Percentiles rank a stretch among this genome's conserved stretches.
These are phyloP conservation scores for Scomberomorus guttatus DNA, from an alignment of 2,797 vertebrate genomes.

Conservation along the genomic window DNA sequence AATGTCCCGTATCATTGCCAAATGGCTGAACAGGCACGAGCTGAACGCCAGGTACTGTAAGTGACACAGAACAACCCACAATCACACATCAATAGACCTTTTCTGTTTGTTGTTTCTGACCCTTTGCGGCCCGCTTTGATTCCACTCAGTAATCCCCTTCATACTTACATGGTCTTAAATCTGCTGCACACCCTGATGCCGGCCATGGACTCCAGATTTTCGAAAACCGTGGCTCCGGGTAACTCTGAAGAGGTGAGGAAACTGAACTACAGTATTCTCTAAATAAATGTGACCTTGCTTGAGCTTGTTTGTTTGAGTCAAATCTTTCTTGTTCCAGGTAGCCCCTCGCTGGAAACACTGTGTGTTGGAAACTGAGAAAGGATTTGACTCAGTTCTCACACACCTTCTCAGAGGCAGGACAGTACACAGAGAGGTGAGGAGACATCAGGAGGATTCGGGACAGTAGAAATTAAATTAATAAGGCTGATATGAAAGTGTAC, in stretches of 20 bases:
- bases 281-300: not conserved
- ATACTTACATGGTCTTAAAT: slow-evolving; percentile 85
- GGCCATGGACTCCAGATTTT: slow-evolving; percentile 85
- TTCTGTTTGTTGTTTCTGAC: not conserved
- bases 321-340: slow-evolving; percentile 60
- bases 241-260: slow-evolving; percentile 69
- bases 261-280: not conserved
- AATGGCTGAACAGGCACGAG: slow-evolving; percentile 73
- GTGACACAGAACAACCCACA: slow-evolving; percentile 25
- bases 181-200: slow-evolving; percentile 85
- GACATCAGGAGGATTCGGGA: not conserved
- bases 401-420: slow-evolving; percentile 71
- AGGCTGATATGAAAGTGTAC: not conserved
- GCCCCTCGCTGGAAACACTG: slow-evolving; percentile 84
- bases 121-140: slow-evolving; percentile 20
- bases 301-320: slow-evolving; percentile 27
- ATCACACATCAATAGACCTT: not conserved
- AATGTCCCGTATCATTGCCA: slow-evolving; percentile 87
- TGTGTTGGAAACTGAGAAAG: slow-evolving; percentile 79
- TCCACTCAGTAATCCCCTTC: slow-evolving; percentile 76
- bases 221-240: slow-evolving; percentile 68
- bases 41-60: slow-evolving; percentile 74
- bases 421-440: slow-evolving; percentile 72
- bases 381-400: slow-evolving; percentile 79
- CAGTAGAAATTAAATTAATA: not conserved